Conservation (phyloP, 1,140 invertebrate genomes). For the Kradibia gibbosae region DNA sequence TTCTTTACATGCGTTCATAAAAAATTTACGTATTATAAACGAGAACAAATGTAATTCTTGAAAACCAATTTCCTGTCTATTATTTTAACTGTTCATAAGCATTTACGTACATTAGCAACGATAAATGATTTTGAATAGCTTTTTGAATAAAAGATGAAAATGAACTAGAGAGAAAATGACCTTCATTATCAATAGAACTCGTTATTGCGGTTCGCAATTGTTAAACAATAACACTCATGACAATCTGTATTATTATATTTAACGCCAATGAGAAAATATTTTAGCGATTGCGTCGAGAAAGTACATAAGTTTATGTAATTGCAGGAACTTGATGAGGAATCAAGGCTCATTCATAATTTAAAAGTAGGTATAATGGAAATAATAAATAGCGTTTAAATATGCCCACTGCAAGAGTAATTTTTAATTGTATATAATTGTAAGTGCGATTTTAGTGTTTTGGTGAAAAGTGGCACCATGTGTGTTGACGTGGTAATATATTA, state of each 20-base stretch:
- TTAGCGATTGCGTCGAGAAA: not conserved
- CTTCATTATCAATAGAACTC: not conserved
- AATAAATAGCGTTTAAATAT: not conserved
- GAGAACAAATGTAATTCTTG: not conserved
- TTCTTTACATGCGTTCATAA: not conserved
- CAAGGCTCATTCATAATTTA: not conserved
- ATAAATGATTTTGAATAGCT: not conserved
- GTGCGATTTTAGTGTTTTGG: constrained; percentile 24
- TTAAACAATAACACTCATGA: constrained; percentile 18
- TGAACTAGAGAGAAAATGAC: not conserved
- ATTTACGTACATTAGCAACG: not conserved
- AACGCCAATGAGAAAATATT: not conserved
- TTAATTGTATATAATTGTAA: constrained; percentile 15
- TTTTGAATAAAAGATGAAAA: not conserved
- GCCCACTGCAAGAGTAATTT: not conserved
- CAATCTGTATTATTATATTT: constrained; percentile 39
- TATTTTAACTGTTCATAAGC: not conserved
- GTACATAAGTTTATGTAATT: not conserved
- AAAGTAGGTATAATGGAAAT: not conserved
- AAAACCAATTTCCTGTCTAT: not conserved
- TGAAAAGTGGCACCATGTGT: constrained; percentile 7
- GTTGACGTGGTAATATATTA: constrained; percentile 12
- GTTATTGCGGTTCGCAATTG: constrained; percentile 8
- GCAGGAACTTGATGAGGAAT: not conserved
- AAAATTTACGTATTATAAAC: not conserved